Evolutionary conservation across 1,140 invertebrate genomes (phyloP), one percentile per base, ranked within the genome.

Genomic region (Zophobas morio): DNA sequence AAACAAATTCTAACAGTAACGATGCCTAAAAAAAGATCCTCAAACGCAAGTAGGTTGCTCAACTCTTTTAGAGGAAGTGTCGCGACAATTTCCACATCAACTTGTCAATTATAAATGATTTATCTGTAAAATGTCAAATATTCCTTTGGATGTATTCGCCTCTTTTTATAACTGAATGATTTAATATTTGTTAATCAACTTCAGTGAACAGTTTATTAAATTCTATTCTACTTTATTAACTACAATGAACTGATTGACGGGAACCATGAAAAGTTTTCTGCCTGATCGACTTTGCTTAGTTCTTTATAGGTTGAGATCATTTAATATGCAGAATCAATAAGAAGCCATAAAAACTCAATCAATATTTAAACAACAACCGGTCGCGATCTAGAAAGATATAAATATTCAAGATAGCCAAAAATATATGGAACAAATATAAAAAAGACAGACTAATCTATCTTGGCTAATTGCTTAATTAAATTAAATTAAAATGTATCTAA

Each of bases 31-130:
- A 20, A 20, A 20, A 20, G 20, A 20, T 20, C 20, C 20, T 20
- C 20, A 20, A 51, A 20, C 2, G n/a, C n/a, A 51, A 51, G 20
- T 51, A 51, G 49, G 49, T 51, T 51, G n/a, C 4, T 51, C 2
- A 51, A 51, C 6, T 51, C 3, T 51, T 20, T 51, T 20, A 51
- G n/a, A 51, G 49, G 49, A 51, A 51, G 49, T 51, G 3, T 4
- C 3, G 42, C 42, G 42, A 46, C 49, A 51, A 2, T 51, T 51
- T 51, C 20, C 20, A 20, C 20, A 4, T 51, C 6, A 51, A 51
- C 49, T 51, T 51, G 49, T 51, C 49, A 51, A 51, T 51, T 51
- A 51, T 20, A 20, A 20, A 51, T 51, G 49, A 51, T 51, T 51
- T 51, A 51, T 51, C 49, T 51, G 20, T 51, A 6, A 20, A 51